Evolutionary conservation across 2,888 invertebrate species (phyloP), one percentile per base, ranked within the genome.

Genomic region (Eulithis testata): DNA sequence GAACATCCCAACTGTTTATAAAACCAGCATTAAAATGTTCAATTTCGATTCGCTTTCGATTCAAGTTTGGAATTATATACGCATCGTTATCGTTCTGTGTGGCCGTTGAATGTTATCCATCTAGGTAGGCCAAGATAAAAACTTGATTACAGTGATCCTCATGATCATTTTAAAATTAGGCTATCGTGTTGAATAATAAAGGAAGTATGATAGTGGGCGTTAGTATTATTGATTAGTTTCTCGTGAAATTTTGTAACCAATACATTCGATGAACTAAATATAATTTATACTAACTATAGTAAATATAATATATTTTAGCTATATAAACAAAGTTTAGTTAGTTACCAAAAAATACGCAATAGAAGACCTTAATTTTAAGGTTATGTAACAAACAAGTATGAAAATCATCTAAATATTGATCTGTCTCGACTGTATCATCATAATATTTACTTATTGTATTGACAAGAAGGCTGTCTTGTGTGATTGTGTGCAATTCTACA

Each of bases 391-490:
- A 36, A 54, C 43, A 58, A 58, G 63, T 65, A 51, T 71, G 63
- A 71, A 70, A 66, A 70, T 63, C 62, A 66, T 66, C 54, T 65
- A 69, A 71, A 73, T 73, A 73, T 73, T 70, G 65, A 63, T 54
- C 37, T 60, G 45, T 59, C 56, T 63, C 40, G 59, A 51, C 44
- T 14, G 64, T 61, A 67, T 60, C 63, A 54, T 66, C 69, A 66
- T 68, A 66, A 70, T 73, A 73, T 73, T 73, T 68, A 56, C 71
- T 40, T 49, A 63, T 11, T 54, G 14, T 73, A 69, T 66, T 73
- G 65, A 59, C 72, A 73, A 69, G 74, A 79, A 79, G 76, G 79
- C 70, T 73, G 69, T 73, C 63, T 72, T 62, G 60, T 61, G 61
- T 63, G 59, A 58, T 74, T 63, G 55, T 63, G 60, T 63, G 60